Evolutionary conservation across 2,888 invertebrate species (phyloP), one percentile per base, ranked within the genome.

Genomic region (Diploptera punctata): DNA sequence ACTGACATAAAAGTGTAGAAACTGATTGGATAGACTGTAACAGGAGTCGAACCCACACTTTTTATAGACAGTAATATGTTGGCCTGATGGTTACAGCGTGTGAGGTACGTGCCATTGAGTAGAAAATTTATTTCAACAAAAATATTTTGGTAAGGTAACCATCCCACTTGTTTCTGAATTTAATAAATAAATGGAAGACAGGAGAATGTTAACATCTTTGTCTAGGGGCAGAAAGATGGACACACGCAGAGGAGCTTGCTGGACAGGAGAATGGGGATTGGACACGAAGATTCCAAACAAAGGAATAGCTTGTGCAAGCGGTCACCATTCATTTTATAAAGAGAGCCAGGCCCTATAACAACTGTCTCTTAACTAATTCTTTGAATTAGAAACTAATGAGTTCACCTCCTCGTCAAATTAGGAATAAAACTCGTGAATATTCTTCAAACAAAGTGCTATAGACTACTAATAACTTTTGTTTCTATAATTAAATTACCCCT

Each of bases 191-290:
- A 57, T 57, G 26, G n/a, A 3, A 29, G 57, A 29, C 57, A n/a
- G 29, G 26, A 57, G 57, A 57, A 31, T n/a, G 24, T 29, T 21
- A 54, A 57, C 57, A 24, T 57, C 57, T 57, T 57, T 57, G 57
- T 57, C 57, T 57, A 3, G 57, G 31, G 5, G n/a, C 57, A 29
- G 62, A 13, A 65, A 65, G 65, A 65, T 65, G 65, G 65, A 65
- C 44, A 65, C 18, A 16, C 65, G 43, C n/a, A 10, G 26, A 44
- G 18, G 29, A 4, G 44, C 24, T 9, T 26, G 29, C 16, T 13
- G 65, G 65, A 65, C 65, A 65, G 65, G n/a, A 44, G 65, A 47
- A 65, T 65, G 65, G 65, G 26, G 57, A 1, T 31, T 57, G 57
- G 31, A 57, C 57, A 57, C 57, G 57, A 29, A 57, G 31, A 19